These are phyloP conservation scores for Zenarchopterus dispar DNA, from an alignment of 2,797 vertebrate species.

Conservation along the genomic window DNA sequence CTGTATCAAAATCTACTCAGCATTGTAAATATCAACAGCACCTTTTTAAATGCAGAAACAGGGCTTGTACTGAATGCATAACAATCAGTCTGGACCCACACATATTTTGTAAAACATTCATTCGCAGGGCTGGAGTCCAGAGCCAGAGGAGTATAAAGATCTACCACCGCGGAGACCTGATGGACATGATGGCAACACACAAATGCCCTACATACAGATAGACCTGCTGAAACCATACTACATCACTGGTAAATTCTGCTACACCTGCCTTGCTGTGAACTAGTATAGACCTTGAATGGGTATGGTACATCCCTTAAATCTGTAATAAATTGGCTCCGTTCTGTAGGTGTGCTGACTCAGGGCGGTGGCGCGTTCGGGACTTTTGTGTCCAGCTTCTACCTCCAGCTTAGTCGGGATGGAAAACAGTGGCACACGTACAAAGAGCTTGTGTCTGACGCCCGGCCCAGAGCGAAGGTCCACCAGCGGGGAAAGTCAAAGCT, in stretches of 20 bases:
- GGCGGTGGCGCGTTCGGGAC: slow-evolving; percentile 77
- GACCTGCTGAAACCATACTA: slow-evolving; percentile 83
- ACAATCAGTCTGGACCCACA: too few relatives aligned
- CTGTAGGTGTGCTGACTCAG: slow-evolving; percentile 83
- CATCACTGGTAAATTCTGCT: slow-evolving; percentile 84
- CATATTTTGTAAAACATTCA: not conserved
- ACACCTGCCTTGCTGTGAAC: not conserved
- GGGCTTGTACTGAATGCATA: too few relatives aligned
- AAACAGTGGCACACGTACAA: slow-evolving; percentile 82
- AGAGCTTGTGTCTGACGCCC: slow-evolving; percentile 68
- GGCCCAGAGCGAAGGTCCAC: slow-evolving; percentile 80
- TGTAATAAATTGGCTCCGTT: not conserved
- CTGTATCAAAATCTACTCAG: too few relatives aligned
- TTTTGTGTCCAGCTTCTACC: slow-evolving; percentile 83
- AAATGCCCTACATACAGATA: slow-evolving; percentile 83
- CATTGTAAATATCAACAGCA: too few relatives aligned
- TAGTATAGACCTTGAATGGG: too few relatives aligned
- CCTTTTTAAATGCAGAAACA: too few relatives aligned
- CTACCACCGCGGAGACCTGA: slow-evolving; percentile 68
- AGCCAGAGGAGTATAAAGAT: slow-evolving; percentile 71
- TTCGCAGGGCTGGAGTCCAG: slow-evolving; percentile 84
- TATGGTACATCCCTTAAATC: not conserved
- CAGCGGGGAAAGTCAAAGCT: not conserved
- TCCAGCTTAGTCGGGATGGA: slow-evolving; percentile 87
- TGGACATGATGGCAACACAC: slow-evolving; percentile 42